Conservation (phyloP, 2,888 invertebrate species). For the Hyppa rectilinea region DNA sequence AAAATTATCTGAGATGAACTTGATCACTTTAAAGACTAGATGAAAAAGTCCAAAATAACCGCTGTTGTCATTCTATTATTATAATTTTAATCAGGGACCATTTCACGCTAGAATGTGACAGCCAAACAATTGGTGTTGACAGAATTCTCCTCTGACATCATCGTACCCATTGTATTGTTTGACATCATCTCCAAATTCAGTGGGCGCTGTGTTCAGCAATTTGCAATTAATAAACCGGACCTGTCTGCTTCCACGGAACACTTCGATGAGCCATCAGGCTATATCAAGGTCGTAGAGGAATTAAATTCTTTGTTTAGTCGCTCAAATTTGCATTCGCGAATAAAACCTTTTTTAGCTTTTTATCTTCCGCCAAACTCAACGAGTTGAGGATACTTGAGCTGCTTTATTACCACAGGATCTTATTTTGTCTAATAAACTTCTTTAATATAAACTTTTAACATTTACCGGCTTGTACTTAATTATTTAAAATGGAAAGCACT, state of each 20-base stretch:
- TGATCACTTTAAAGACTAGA: not conserved
- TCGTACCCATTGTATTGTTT: constrained; percentile 53
- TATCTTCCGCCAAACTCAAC: constrained; percentile 42
- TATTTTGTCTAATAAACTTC: constrained; percentile 29
- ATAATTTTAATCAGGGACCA: constrained; percentile 27
- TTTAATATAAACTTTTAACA: constrained; percentile 28
- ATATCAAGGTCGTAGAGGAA: constrained; percentile 56
- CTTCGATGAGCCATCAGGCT: constrained; percentile 60
- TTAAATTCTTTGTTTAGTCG: constrained; percentile 63
- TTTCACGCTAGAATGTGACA: constrained; percentile 37
- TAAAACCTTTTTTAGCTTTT: constrained; percentile 46
- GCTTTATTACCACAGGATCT: constrained; percentile 18
- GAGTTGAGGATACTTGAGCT: not conserved
- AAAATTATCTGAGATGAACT: not conserved
- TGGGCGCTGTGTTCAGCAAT: constrained; percentile 52
- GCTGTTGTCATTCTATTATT: not conserved
- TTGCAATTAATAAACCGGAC: constrained; percentile 65
- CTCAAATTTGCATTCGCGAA: constrained; percentile 55
- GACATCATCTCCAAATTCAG: constrained; percentile 63
- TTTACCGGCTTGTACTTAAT: constrained; percentile 33
- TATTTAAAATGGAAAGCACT: constrained; percentile 53
- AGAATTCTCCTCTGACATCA: constrained; percentile 49
- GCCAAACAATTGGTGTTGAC: constrained; percentile 37
- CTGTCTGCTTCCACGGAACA: constrained; percentile 43
- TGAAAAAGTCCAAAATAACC: not conserved